Evolutionary conservation across 2,888 invertebrate species (phyloP), one percentile per base, ranked within the genome.

Genomic region (Thereva nobilitata): DNA sequence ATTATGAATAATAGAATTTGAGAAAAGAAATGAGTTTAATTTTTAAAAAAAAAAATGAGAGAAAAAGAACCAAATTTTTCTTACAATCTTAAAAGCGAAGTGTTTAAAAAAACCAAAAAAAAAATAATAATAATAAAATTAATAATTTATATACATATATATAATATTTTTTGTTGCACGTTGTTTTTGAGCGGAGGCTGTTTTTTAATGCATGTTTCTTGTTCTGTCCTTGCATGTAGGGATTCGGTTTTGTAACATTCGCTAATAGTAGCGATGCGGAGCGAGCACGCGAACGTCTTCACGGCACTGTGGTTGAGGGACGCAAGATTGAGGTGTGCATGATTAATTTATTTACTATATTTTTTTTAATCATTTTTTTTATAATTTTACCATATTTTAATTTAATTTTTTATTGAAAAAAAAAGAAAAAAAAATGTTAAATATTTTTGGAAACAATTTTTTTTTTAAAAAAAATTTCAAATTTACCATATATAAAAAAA

Each of bases 181-280:
- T 87, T 86, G 85, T 86, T 86, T 87, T 87, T 87, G 87, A 87
- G 86, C 85, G 85, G 69, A 86, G 86, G 87, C 87, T 70, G 68
- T 69, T 72, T 84, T 75, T 89, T 90, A 91, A 90, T 91, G 91
- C 91, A 91, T 91, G 91, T 91, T 90, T 84, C 84, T 84, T 91
- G 90, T 92, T 75, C 90, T 91, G 92, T 93, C 91, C 74, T 87
- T 92, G 92, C 93, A 93, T 93, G 91, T 94, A 99, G 98, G 99
- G 99, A 90, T 99, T 99, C 92, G 98, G 98, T 92, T 99, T 99
- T 94, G 98, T 99, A 91, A 99, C 98, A 91, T 99, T 99, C 95
- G 97, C 97, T 91, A 96, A 95, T 92, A 95, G 95, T 90, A 93
- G 92, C 89, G 98, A 99, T 89, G 98, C 98, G 87, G 98, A 98